phyloP scores from a whole-genome alignment of 2,888 invertebrate species.

The Empis livida region DNA sequence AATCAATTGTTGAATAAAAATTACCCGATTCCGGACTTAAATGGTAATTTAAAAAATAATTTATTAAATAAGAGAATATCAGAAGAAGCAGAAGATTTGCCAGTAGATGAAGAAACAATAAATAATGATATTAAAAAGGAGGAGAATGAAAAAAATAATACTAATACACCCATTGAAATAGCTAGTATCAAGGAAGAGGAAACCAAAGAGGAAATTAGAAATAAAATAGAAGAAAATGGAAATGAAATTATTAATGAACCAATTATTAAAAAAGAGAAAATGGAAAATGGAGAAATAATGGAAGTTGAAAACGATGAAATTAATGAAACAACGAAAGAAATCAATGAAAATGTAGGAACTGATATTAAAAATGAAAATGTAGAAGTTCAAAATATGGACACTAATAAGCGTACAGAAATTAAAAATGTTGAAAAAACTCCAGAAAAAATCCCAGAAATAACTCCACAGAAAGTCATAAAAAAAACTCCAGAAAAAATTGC shows the following conservation, averaged over 20 bases:
- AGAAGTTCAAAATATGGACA: not conserved
- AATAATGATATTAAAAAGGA: slow-evolving; percentile 8
- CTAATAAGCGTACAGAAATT: not conserved
- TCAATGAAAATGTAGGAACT: not conserved
- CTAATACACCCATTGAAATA: slow-evolving; percentile 11
- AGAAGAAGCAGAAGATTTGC: slow-evolving; percentile 17
- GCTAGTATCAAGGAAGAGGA: not conserved
- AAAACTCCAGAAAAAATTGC: no score
- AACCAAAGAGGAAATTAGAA: not conserved
- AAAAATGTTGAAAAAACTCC: not conserved
- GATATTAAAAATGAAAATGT: not conserved
- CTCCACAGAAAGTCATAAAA: no score
- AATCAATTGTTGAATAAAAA: not conserved
- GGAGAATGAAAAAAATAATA: slow-evolving; percentile 11
- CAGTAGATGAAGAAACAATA: slow-evolving; percentile 3
- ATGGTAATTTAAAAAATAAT: slow-evolving; percentile 9
- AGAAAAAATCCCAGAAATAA: not conserved
- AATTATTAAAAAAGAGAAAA: no score
- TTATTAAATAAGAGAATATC: slow-evolving; percentile 12
- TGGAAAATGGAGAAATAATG: no score
- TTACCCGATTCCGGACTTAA: slow-evolving; percentile 13
- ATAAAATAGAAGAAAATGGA: not conserved
- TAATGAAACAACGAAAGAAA: not conserved
- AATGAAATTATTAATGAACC: no score
- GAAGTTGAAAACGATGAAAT: no score